Evolutionary conservation across 2,797 vertebrate genomes (phyloP).

Genomic region (Periophthalmus magnuspinnatus): DNA sequence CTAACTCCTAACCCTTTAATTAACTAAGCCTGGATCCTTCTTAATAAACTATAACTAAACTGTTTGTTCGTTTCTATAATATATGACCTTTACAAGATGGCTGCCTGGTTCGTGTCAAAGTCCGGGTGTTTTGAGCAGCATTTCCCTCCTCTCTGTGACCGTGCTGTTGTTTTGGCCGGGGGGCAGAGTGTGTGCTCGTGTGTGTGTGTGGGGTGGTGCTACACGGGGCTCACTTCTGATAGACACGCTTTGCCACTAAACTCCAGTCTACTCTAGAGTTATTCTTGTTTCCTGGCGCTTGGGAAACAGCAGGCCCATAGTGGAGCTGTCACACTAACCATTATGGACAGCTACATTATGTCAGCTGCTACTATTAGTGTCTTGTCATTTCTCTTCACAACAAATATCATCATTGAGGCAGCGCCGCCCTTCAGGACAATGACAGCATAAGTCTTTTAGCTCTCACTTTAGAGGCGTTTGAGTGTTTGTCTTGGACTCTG

Average conservation of each 20-base stretch:
- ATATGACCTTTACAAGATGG: neutral
- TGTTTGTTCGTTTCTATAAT: neutral
- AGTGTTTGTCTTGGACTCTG: slow-evolving; percentile 4
- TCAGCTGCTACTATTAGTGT: slow-evolving; percentile 18
- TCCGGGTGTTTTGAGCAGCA: neutral
- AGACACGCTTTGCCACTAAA: slow-evolving; percentile 4
- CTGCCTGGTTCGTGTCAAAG: neutral
- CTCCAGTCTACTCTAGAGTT: neutral
- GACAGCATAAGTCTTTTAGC: slow-evolving; percentile 11
- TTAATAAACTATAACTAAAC: too few relatives aligned
- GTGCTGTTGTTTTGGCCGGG: slow-evolving; percentile 3
- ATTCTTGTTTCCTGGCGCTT: neutral
- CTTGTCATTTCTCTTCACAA: slow-evolving; percentile 15
- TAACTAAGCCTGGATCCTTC: too few relatives aligned
- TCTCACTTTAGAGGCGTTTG: neutral
- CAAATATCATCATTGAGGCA: slow-evolving; percentile 3
- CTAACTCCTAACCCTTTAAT: too few relatives aligned
- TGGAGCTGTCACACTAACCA: slow-evolving; percentile 10
- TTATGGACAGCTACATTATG: slow-evolving; percentile 12
- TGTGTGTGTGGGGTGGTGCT: neutral
- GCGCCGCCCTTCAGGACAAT: slow-evolving; percentile 13
- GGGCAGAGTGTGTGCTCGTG: neutral
- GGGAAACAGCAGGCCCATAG: slow-evolving; percentile 6
- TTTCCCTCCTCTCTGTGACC: neutral
- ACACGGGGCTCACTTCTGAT: neutral